phyloP scores from a whole-genome alignment of 2,888 invertebrate genomes.

The Ellobium chinense region DNA sequence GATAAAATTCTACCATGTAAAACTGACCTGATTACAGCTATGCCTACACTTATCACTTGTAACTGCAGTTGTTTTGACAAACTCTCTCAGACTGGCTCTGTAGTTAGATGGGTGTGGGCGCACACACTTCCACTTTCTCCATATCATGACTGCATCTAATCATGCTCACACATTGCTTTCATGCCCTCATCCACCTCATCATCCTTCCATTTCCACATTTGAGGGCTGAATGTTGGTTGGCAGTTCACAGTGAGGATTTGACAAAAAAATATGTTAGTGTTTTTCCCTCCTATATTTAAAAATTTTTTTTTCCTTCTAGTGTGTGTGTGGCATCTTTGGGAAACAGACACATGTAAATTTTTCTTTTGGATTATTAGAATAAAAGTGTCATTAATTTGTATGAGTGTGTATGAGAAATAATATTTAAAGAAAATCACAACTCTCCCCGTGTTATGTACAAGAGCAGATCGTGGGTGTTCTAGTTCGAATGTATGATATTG shows the following conservation, averaged over 20 bases:
- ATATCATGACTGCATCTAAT: not conserved
- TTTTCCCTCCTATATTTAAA: not conserved
- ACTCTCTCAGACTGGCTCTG: not conserved
- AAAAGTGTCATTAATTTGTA: too few relatives aligned
- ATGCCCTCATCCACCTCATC: not conserved
- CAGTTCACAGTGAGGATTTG: not conserved
- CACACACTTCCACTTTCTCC: not conserved
- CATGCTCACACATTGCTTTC: not conserved
- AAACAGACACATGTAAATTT: too few relatives aligned
- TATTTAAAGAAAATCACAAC: too few relatives aligned
- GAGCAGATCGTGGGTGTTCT: not conserved
- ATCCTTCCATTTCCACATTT: not conserved
- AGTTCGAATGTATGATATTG: not conserved
- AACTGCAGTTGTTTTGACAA: conserved; percentile 24
- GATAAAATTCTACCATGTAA: not conserved
- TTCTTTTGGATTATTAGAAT: not conserved
- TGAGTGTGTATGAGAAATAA: too few relatives aligned
- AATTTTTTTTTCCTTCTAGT: not conserved
- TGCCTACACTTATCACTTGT: conserved; percentile 11
- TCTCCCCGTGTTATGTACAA: too few relatives aligned
- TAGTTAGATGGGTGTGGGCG: not conserved
- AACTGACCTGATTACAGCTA: conserved; percentile 23
- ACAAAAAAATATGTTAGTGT: not conserved
- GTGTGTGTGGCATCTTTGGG: too few relatives aligned
- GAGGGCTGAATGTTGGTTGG: not conserved